phyloP scores from a whole-genome alignment of 1,140 invertebrate species.

The Fopius arisanus region DNA sequence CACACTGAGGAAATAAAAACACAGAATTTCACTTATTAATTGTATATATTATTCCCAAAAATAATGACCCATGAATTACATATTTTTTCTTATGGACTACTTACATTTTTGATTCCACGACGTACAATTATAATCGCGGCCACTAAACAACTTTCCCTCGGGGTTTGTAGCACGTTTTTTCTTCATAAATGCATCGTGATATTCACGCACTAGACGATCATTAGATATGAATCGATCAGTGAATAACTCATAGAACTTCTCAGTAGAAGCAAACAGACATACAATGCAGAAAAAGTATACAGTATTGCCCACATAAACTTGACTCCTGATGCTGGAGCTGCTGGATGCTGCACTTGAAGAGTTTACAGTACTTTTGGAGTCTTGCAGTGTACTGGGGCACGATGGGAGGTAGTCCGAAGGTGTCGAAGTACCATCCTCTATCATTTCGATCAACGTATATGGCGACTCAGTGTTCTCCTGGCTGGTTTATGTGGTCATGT shows the following conservation, averaged over 20 bases:
- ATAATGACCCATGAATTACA: too few species aligned
- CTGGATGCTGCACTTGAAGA: constrained; percentile 25
- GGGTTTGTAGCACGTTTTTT: too few species aligned
- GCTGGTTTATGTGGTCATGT: constrained; percentile 19
- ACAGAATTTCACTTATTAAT: too few species aligned
- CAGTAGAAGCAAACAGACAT: constrained; percentile 15
- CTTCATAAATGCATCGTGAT: too few species aligned
- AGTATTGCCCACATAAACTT: constrained; percentile 25
- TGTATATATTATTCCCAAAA: too few species aligned
- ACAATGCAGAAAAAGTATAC: constrained; percentile 28
- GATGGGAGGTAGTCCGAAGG: constrained; percentile 28
- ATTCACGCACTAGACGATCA: neutral
- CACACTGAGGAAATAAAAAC: too few species aligned
- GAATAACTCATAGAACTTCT: neutral
- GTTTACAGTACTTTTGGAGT: too few species aligned
- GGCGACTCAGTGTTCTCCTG: constrained; percentile 33
- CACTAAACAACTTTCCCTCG: too few species aligned
- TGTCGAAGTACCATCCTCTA: constrained; percentile 30
- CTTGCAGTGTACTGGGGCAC: too few species aligned
- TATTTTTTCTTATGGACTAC: too few species aligned
- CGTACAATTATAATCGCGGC: too few species aligned
- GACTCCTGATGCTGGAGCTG: constrained; percentile 9
- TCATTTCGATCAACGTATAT: constrained; percentile 24
- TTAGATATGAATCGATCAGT: neutral
- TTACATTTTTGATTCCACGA: too few species aligned